Conservation (phyloP, 2,113 vertebrate genomes). For the Ursus arctos region DNA sequence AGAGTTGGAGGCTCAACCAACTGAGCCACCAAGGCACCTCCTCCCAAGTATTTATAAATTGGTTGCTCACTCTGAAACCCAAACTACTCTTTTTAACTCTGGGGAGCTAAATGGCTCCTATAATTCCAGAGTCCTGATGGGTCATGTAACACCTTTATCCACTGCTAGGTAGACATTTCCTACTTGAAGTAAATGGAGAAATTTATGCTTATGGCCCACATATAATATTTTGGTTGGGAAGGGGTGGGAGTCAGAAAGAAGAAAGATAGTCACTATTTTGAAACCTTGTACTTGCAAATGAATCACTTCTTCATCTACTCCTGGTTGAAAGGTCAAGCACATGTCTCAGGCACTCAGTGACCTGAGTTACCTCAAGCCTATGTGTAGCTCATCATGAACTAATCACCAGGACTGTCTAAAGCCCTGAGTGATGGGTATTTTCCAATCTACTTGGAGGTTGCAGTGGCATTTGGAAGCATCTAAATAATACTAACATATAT, state of each 20-base stretch:
- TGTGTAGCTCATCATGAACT: background rate
- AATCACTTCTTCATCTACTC: conserved; percentile 21
- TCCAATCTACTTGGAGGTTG: background rate
- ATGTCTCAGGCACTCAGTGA: background rate
- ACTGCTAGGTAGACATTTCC: background rate
- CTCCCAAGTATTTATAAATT: background rate
- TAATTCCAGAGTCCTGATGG: background rate
- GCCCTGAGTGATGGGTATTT: background rate
- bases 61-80: background rate
- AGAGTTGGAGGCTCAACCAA: background rate
- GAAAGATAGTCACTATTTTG: conserved; percentile 39
- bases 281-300: conserved; percentile 53
- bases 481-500: background rate
- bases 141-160: background rate
- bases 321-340: background rate
- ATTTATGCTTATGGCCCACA: background rate
- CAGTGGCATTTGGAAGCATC: background rate
- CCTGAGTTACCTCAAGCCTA: background rate
- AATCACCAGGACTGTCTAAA: background rate
- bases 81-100: background rate
- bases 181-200: conserved; percentile 11
- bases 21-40: background rate
- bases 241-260: background rate
- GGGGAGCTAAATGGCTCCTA: background rate
- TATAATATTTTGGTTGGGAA: background rate